Evolutionary conservation across 1,140 invertebrate genomes (phyloP), one percentile per base, ranked within the genome.

Genomic region (Conus ventricosus): DNA sequence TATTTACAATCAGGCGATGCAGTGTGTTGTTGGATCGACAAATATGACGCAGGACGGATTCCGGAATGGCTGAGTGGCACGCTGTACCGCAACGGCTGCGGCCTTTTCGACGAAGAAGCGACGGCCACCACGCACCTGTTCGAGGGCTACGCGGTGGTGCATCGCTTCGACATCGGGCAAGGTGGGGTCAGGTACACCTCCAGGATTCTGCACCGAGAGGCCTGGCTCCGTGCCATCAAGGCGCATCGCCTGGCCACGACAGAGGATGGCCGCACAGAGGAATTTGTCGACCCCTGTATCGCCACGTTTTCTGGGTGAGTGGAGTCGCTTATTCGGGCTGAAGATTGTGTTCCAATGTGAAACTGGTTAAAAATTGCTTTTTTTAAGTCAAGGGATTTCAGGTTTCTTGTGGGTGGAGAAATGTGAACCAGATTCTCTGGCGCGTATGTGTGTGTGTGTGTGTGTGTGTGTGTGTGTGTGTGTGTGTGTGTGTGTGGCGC

Each of bases 61-160:
- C 98, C 98, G 39, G 80, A 91, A 20, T 98, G 98, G 98, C 90
- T 98, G 5, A 96, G 96, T 39, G 98, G 98, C 3, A 96, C 96
- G 1, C 94, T 98, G 10, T 92, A 98, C 23, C 95, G 97, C 57
- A 98, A 98, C 94, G 98, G 98, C 0, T 98, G 98, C 0, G 98
- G 98, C 4, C 97, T 96, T 84, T 97, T 97, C 95, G 93, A 95
- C 89, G 97, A 98, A 87, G 97, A 97, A 0, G 94, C 97, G 23
- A 96, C 97, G 92, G 96, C 95, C 27, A 98, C 97, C 91, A 95
- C 97, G 82, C 98, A 98, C 94, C 93, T 98, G 25, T 98, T 98
- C 92, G 98, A 98, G 95, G 97, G 97, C 90, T 97, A 97, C 0
- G 97, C 97, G 5, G 95, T 98, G 75, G 91, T 98, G 39, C 98